Conservation (phyloP, 2,888 invertebrate genomes). For the Bembecia ichneumoniformis region DNA sequence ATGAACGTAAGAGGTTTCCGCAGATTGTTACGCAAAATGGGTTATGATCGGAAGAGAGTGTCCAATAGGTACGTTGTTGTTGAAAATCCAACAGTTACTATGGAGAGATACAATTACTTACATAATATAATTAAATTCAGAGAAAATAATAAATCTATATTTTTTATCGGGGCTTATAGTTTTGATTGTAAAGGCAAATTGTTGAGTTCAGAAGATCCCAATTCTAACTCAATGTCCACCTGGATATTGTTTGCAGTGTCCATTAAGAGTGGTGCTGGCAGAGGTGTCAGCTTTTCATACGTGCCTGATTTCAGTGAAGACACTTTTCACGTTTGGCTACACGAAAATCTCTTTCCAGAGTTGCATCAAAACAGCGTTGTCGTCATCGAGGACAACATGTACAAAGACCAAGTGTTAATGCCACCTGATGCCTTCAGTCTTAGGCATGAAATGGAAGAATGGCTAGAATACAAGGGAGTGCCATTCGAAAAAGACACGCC, state of each 20-base stretch:
- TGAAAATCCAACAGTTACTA: conserved; percentile 26
- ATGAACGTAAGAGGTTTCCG: conserved; percentile 26
- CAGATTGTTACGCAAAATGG: conserved; percentile 23
- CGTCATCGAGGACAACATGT: conserved; percentile 8
- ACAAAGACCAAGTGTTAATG: conserved; percentile 1
- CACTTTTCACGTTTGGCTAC: conserved; percentile 17
- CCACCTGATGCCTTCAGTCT: conserved; percentile 13
- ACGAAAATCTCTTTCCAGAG: conserved; percentile 9
- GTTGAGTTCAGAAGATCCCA: conserved; percentile 11
- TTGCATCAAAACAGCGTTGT: conserved; percentile 17
- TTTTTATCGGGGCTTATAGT: conserved; percentile 20
- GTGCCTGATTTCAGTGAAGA: conserved; percentile 11
- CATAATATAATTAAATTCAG: conserved; percentile 16
- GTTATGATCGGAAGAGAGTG: conserved; percentile 26
- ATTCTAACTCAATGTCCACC: not conserved
- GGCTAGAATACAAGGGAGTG: conserved; percentile 22
- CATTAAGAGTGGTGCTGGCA: not conserved
- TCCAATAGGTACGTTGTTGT: conserved; percentile 16
- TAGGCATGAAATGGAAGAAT: conserved; percentile 19
- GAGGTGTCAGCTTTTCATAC: conserved; percentile 4
- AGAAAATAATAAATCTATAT: conserved; percentile 11
- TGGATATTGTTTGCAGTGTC: not conserved
- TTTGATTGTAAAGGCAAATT: not conserved
- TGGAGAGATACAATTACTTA: conserved; percentile 29
- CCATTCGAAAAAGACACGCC: conserved; percentile 16